phyloP scores from a whole-genome alignment of 1,140 invertebrate genomes.

The Aphelenchoides besseyi region DNA sequence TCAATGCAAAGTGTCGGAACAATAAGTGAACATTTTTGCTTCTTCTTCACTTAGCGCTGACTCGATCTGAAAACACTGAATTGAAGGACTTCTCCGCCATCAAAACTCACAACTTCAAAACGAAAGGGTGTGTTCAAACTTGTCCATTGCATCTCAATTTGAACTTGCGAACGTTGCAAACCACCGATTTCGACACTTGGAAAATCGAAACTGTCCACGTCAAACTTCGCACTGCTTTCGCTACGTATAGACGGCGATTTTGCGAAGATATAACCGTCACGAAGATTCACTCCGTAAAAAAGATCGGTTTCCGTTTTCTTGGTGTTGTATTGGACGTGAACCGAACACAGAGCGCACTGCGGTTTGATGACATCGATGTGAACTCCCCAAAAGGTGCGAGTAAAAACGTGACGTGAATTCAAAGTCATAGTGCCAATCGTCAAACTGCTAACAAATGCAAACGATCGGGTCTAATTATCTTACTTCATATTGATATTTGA shows the following conservation, averaged over 20 bases:
- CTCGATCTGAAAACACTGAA: not conserved
- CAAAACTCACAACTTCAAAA: not conserved
- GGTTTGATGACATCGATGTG: not conserved
- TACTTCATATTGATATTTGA: not conserved
- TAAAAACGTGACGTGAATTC: too few relatives aligned
- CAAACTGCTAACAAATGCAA: too few relatives aligned
- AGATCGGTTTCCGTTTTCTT: not conserved
- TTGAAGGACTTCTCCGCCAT: not conserved
- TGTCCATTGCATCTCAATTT: not conserved
- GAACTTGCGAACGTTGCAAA: not conserved
- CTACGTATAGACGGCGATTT: not conserved
- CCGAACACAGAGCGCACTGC: not conserved
- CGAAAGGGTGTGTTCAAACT: not conserved
- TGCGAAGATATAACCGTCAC: not conserved
- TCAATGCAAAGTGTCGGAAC: not conserved
- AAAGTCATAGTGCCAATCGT: too few relatives aligned
- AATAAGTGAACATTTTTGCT: not conserved
- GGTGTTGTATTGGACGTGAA: not conserved
- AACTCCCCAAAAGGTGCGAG: not conserved
- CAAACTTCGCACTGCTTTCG: not conserved
- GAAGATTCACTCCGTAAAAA: not conserved
- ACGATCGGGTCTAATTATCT: not conserved
- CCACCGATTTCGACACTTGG: not conserved
- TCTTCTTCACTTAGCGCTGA: not conserved
- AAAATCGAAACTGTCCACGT: not conserved